These are phyloP conservation scores for Gopherus evgoodei DNA, from an alignment of 2,113 vertebrate species.

Conservation along the genomic window DNA sequence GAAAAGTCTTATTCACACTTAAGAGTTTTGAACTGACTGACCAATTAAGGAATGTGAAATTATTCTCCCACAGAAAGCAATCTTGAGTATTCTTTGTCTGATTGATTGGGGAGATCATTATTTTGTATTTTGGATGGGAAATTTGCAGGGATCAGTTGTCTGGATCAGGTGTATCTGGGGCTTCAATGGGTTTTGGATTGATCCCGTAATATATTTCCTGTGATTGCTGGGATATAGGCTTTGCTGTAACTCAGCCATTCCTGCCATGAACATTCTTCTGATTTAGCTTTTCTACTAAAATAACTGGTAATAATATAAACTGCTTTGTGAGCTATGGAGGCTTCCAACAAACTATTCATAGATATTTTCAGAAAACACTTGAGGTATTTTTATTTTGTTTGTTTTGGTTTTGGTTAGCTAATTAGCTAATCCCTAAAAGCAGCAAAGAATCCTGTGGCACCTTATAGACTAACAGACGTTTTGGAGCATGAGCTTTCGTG, in stretches of 20 bases:
- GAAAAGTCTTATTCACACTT: neutral
- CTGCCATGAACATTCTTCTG: neutral
- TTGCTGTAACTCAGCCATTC: neutral
- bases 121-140: neutral
- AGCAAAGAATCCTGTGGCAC: too few relatives aligned
- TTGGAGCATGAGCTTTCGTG: too few relatives aligned
- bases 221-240: neutral
- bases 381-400: too few relatives aligned
- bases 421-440: neutral
- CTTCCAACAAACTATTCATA: neutral
- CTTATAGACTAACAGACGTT: too few relatives aligned
- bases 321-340: neutral
- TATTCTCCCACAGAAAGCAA: neutral
- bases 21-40: neutral
- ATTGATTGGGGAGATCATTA: neutral
- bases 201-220: neutral
- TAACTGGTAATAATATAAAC: neutral
- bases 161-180: neutral
- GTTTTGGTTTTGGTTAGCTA: neutral
- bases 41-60: neutral
- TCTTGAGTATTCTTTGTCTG: neutral
- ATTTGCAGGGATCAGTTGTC: neutral
- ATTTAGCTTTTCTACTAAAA: neutral
- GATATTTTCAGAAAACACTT: neutral
- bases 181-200: neutral